phyloP scores from a whole-genome alignment of 1,140 invertebrate species.

The Drosophila carrolli region DNA sequence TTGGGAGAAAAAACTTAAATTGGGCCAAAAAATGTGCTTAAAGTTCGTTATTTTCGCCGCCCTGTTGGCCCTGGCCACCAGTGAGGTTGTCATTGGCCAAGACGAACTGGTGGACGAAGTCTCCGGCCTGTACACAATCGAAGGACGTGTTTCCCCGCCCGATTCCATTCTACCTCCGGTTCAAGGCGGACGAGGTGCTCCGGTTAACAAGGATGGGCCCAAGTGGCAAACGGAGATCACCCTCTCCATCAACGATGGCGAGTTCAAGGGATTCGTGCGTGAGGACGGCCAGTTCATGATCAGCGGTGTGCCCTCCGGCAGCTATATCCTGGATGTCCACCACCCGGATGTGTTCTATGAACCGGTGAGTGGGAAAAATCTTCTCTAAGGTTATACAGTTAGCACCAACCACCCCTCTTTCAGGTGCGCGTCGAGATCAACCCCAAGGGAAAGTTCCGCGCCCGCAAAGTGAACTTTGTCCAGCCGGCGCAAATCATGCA shows the following conservation, averaged over 20 bases:
- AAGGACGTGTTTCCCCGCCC: slow-evolving; percentile 92
- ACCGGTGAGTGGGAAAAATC: slow-evolving; percentile 86
- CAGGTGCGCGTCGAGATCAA: slow-evolving; percentile 95
- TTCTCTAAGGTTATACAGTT: neutral
- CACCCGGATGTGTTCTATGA: slow-evolving; percentile 97
- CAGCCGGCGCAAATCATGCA: slow-evolving; percentile 95
- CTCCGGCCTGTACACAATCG: slow-evolving; percentile 86
- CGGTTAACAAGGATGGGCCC: slow-evolving; percentile 82
- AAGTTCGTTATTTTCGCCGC: slow-evolving; percentile 44
- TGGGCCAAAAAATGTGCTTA: slow-evolving; percentile 46
- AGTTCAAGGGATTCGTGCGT: slow-evolving; percentile 94
- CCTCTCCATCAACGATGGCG: slow-evolving; percentile 94
- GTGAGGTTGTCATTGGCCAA: slow-evolving; percentile 60
- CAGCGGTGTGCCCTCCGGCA: slow-evolving; percentile 95
- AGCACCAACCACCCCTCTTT: neutral
- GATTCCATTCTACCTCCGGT: slow-evolving; percentile 79
- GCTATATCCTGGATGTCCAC: slow-evolving; percentile 96
- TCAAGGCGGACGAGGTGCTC: slow-evolving; percentile 68
- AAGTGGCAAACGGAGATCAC: slow-evolving; percentile 91
- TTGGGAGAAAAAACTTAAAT: slow-evolving; percentile 17
- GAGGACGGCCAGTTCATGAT: slow-evolving; percentile 97
- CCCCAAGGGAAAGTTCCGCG: slow-evolving; percentile 97
- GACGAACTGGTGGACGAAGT: slow-evolving; percentile 72
- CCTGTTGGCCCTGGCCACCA: slow-evolving; percentile 33
- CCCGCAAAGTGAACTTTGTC: slow-evolving; percentile 97